phyloP scores from a whole-genome alignment of 2,113 vertebrate genomes.

The Mixornis gularis region DNA sequence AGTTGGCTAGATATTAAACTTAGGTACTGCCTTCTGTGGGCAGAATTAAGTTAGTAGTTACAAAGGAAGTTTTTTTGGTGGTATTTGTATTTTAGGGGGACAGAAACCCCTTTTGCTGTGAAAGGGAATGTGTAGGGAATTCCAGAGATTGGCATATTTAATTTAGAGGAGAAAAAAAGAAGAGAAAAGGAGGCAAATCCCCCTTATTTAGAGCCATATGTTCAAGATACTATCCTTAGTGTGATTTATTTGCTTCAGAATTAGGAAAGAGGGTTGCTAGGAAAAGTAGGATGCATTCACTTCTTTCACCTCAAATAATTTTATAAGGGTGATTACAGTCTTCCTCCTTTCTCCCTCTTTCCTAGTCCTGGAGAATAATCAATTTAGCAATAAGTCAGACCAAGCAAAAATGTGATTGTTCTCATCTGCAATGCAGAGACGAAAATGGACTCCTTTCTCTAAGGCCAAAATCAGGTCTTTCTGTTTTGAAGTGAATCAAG shows the following conservation, averaged over 20 bases:
- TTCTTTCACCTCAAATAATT: not conserved
- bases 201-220: constrained; percentile 24
- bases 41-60: not conserved
- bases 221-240: constrained; percentile 27
- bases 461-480: not conserved
- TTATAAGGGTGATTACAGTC: not conserved
- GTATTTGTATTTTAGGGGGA: not conserved
- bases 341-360: not conserved
- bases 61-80: not conserved
- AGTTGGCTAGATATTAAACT: not conserved
- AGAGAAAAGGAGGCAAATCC: constrained; percentile 1
- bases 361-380: not conserved
- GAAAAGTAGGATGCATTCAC: not conserved
- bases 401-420: constrained; percentile 1
- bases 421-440: constrained; percentile 14
- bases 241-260: constrained; percentile 31
- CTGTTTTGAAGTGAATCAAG: not conserved
- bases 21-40: not conserved
- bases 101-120: not conserved
- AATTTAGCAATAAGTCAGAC: not conserved
- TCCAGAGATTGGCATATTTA: not conserved
- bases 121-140: not conserved
- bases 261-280: constrained; percentile 11
- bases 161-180: not conserved
- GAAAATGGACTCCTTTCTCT: not conserved